Conservation (phyloP, 1,140 invertebrate genomes). For the Ridgeia piscesae region DNA sequence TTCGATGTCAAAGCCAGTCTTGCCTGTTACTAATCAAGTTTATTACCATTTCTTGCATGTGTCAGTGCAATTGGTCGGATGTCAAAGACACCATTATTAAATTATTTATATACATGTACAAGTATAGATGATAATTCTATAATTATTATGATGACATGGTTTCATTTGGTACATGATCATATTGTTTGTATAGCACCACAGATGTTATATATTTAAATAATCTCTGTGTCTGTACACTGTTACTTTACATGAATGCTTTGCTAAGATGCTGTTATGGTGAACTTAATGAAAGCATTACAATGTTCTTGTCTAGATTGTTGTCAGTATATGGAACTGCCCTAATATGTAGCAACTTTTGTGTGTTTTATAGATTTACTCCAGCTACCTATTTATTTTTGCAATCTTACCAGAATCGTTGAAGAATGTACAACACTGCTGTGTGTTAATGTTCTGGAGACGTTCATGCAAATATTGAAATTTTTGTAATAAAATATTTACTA, state of each 20-base stretch:
- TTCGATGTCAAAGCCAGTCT: neutral
- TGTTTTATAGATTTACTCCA: neutral
- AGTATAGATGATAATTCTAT: neutral
- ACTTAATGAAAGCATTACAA: neutral
- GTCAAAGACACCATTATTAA: slow-evolving; percentile 6
- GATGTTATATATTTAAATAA: neutral
- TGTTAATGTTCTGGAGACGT: neutral
- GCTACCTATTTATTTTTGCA: neutral
- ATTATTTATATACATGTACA: neutral
- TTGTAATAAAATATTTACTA: neutral
- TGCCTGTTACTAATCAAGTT: neutral
- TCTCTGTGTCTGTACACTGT: neutral
- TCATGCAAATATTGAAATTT: neutral
- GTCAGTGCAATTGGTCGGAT: neutral
- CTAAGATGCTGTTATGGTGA: neutral
- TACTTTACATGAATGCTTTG: neutral
- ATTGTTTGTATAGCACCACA: neutral
- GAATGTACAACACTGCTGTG: no score
- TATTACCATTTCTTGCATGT: neutral
- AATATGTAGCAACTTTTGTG: neutral
- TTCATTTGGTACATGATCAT: neutral
- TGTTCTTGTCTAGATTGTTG: neutral
- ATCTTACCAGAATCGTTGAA: neutral
- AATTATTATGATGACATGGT: neutral
- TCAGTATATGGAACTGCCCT: no score